These are phyloP conservation scores for Desmodus rotundus DNA, from an alignment of 2,113 vertebrate species.

Conservation along the genomic window DNA sequence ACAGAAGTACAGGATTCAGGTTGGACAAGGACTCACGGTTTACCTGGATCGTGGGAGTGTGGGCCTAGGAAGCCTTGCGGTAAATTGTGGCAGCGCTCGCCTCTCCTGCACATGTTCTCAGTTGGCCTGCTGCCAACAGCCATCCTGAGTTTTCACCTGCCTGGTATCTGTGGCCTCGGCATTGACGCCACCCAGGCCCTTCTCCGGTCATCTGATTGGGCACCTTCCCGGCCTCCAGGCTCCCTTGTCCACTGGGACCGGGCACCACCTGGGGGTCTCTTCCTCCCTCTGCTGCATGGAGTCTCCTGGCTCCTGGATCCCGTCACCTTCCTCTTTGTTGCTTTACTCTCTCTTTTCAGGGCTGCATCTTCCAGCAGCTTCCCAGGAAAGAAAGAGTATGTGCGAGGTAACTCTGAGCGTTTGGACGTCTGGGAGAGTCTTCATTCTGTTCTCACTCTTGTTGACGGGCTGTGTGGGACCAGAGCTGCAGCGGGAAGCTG, in stretches of 20 bases:
- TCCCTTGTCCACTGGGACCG: rapidly evolving
- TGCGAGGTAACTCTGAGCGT: neutral
- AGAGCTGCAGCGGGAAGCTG: neutral
- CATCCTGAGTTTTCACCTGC: neutral
- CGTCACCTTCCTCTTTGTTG: neutral
- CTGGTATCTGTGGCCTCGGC: neutral
- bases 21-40: neutral
- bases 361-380: neutral
- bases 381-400: neutral
- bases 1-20: neutral
- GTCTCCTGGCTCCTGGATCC: neutral
- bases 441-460: neutral
- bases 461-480: too few species aligned
- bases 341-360: neutral
- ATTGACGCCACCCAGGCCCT: neutral
- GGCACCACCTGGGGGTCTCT: neutral
- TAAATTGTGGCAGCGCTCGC: neutral
- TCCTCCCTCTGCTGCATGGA: neutral
- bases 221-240: neutral
- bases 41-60: neutral
- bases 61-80: neutral
- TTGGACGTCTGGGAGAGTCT: neutral
- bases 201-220: rapidly evolving
- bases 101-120: neutral
- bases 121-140: neutral